Percentiles rank a stretch among this genome's conserved stretches.
These are phyloP conservation scores for Paedocypris micromegethes DNA, from an alignment of 2,797 vertebrate genomes.

Conservation along the genomic window DNA sequence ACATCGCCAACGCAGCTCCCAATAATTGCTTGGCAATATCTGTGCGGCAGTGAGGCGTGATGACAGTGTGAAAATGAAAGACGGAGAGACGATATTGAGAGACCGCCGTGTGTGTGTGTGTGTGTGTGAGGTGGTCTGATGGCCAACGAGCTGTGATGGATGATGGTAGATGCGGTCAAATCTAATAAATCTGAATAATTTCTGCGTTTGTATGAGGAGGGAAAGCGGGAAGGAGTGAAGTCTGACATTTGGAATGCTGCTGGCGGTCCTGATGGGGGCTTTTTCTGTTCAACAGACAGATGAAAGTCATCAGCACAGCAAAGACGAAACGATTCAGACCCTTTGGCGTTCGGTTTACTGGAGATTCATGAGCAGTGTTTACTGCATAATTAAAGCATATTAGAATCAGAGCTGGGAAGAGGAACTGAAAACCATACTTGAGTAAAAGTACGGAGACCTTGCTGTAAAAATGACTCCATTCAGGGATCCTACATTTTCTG, in stretches of 20 bases:
- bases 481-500: too few species aligned
- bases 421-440: too few species aligned
- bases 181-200: slow-evolving; percentile 40
- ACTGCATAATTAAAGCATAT: too few species aligned
- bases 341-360: too few species aligned
- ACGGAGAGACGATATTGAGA: slow-evolving; percentile 1
- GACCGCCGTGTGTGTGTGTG: not conserved
- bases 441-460: too few species aligned
- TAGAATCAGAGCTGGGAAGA: too few species aligned
- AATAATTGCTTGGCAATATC: slow-evolving; percentile 17
- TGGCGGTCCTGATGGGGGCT: slow-evolving; percentile 9
- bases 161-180: slow-evolving; percentile 33
- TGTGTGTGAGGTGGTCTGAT: slow-evolving; percentile 11
- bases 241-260: slow-evolving; percentile 33
- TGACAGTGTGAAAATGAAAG: slow-evolving; percentile 18
- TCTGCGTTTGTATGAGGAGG: slow-evolving; percentile 24
- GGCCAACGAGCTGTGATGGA: slow-evolving; percentile 31
- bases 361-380: too few species aligned
- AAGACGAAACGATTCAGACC: too few species aligned
- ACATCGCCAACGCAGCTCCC: slow-evolving; percentile 5
- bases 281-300: slow-evolving; percentile 7
- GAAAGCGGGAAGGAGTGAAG: slow-evolving; percentile 4
- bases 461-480: too few species aligned
- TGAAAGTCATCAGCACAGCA: not conserved
- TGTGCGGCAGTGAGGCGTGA: not conserved